These are phyloP conservation scores for Leiothrix lutea DNA, from an alignment of 2,113 vertebrate species.

Conservation along the genomic window DNA sequence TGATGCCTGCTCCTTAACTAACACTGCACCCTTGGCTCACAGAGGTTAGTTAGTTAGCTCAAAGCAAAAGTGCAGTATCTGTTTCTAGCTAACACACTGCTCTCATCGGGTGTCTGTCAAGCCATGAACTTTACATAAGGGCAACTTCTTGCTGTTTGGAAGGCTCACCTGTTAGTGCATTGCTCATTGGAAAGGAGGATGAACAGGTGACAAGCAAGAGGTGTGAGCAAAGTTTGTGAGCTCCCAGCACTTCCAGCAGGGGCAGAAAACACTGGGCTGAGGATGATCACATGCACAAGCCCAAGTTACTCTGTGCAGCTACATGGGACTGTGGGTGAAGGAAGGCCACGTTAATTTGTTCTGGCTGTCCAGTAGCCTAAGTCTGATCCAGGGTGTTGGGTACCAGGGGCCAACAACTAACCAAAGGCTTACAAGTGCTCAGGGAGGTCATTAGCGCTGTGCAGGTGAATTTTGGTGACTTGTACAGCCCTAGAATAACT, in stretches of 20 bases:
- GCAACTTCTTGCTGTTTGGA: background rate
- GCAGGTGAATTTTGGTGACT: background rate
- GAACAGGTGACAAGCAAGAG: background rate
- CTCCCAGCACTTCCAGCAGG: background rate
- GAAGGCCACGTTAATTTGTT: rapidly evolving
- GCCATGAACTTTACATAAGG: background rate
- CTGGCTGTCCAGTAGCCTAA: background rate
- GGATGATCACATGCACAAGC: background rate
- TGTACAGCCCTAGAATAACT: background rate
- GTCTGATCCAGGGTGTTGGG: background rate
- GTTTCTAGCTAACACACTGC: background rate
- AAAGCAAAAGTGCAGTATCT: background rate
- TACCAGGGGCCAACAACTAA: background rate
- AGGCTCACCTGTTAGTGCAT: rapidly evolving
- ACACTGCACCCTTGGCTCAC: background rate
- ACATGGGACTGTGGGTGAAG: background rate
- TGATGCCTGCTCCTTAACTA: background rate
- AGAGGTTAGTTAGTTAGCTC: background rate
- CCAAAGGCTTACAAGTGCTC: background rate
- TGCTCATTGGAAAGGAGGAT: rapidly evolving
- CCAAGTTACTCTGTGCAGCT: background rate
- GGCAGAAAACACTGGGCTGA: background rate
- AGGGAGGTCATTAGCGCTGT: background rate
- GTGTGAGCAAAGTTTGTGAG: background rate
- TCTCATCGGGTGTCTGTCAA: background rate